Percentiles rank a stretch among this genome's conserved stretches.
phyloP scores from a whole-genome alignment of 2,888 invertebrate genomes.

The Hydraecia micacea region DNA sequence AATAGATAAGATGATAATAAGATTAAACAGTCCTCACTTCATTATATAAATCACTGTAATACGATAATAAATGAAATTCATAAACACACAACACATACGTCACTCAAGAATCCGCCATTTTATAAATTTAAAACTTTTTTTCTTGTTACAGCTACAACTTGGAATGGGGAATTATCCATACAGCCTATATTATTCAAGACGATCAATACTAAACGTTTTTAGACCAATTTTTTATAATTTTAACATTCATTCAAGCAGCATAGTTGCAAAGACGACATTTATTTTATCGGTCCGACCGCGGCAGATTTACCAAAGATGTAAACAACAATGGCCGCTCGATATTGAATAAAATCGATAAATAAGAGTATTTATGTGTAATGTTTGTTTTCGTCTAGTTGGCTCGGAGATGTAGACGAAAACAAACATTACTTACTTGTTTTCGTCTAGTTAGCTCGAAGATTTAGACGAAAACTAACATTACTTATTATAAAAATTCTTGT shows the following conservation, averaged over 20 bases:
- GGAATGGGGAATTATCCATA: slow-evolving; percentile 33
- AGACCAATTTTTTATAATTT: accelerated
- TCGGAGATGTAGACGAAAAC: too few relatives aligned
- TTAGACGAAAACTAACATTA: too few relatives aligned
- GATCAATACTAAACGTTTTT: slow-evolving; percentile 28
- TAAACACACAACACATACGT: slow-evolving; percentile 89
- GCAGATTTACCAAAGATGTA: too few relatives aligned
- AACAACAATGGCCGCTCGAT: too few relatives aligned
- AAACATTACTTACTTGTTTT: too few relatives aligned
- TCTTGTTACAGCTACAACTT: slow-evolving; percentile 32
- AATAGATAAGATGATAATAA: slow-evolving; percentile 70
- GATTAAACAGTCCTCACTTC: slow-evolving; percentile 78
- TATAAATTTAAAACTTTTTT: slow-evolving; percentile 77
- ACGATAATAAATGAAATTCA: slow-evolving; percentile 77
- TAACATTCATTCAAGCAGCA: neutral
- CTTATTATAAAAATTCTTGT: too few relatives aligned
- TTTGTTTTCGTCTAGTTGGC: too few relatives aligned
- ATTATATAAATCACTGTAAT: slow-evolving; percentile 78
- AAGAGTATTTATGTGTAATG: too few relatives aligned
- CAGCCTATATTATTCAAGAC: slow-evolving; percentile 25
- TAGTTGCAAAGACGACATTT: neutral
- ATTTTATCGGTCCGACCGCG: too few relatives aligned
- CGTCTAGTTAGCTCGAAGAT: too few relatives aligned
- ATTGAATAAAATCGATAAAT: too few relatives aligned
- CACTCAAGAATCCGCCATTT: slow-evolving; percentile 88